Conservation (phyloP, 2,113 vertebrate species). For the Thymallus thymallus region DNA sequence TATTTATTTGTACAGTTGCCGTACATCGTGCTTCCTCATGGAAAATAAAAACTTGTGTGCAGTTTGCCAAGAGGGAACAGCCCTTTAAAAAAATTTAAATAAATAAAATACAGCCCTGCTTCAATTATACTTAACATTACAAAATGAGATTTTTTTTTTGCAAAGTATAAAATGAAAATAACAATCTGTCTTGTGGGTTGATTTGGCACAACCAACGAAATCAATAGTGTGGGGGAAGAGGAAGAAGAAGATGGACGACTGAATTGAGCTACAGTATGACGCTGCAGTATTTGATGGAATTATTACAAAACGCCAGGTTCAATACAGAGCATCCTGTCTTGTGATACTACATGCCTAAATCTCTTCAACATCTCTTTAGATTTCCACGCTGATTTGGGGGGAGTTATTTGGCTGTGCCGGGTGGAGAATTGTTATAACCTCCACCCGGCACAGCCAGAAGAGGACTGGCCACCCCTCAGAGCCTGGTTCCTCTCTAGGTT, state of each 20-base stretch:
- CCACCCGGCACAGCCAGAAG: no score
- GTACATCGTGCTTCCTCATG: conserved; percentile 32
- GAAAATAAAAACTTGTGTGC: conserved; percentile 59
- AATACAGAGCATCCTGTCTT: conserved; percentile 52
- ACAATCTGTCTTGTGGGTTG: conserved; percentile 33
- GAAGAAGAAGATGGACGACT: conserved; percentile 15
- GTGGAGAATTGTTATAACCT: conserved; percentile 49
- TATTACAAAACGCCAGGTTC: conserved; percentile 59
- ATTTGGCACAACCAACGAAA: conserved; percentile 74
- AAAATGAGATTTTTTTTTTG: conserved; percentile 55
- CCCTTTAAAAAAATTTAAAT: conserved; percentile 51
- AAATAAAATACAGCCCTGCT: conserved; percentile 54
- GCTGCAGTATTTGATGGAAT: conserved; percentile 51
- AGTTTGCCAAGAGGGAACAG: conserved; percentile 65
- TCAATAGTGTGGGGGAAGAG: conserved; percentile 13
- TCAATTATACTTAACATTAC: conserved; percentile 70
- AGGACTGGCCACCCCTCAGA: no score
- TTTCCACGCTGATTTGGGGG: conserved; percentile 55
- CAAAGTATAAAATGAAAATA: conserved; percentile 52
- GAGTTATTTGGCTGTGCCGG: no score
- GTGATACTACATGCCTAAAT: conserved; percentile 42
- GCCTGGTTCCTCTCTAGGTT: no score
- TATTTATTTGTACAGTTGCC: conserved; percentile 45
- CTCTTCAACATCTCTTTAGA: neutral
- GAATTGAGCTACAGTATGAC: conserved; percentile 31